Evolutionary conservation across 2,888 invertebrate genomes (phyloP), one percentile per base, ranked within the genome.

Genomic region (Lasioglossum marginatum): DNA sequence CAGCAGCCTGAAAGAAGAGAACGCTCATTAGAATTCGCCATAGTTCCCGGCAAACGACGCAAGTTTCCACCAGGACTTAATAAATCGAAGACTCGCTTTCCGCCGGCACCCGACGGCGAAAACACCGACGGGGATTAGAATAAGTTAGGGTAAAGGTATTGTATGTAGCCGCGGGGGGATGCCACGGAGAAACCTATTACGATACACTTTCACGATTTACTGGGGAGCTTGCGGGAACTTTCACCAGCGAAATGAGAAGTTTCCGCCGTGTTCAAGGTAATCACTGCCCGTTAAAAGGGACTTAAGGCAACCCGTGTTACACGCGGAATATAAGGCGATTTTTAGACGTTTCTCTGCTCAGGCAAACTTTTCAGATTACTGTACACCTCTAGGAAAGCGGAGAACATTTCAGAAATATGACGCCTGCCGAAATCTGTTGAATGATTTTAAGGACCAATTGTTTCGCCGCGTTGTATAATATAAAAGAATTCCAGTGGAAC

Each of bases 171-270:
- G 34, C 19, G 8, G 19, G 19, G 34, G 66, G 31, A 19, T 34
- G 66, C 66, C 31, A 19, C 66, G 31, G 6, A 16, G 34, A 19
- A 34, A 34, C 66, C 66, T 19, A 66, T 66, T 66, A 66, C 66
- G 66, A 66, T 66, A 66, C 66, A 66, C 66, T 66, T 66, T 66
- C 66, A 34, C 66, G 66, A 66, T 66, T 66, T 71, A 71, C 43
- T 27, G 37, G 6, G 19, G 27, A 43, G 45, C 71, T 16, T 27
- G 40, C 63, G 31, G 40, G 31, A 77, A 66, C 45, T 66, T 66
- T 43, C 43, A 48, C 45, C 43, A 3, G 34, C 34, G 34, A 63
- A 45, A 43, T 66, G 66, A 37, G 66, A 77, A 77, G n/a, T 77
- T 77, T 14, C 43, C 4, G 31, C 45, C 45, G 34, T 48, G 66